A percentile compares a stretch with the other conserved stretches of the same genome.
These are phyloP conservation scores for Gadus macrocephalus DNA, from an alignment of 2,113 vertebrate species.

Conservation along the genomic window DNA sequence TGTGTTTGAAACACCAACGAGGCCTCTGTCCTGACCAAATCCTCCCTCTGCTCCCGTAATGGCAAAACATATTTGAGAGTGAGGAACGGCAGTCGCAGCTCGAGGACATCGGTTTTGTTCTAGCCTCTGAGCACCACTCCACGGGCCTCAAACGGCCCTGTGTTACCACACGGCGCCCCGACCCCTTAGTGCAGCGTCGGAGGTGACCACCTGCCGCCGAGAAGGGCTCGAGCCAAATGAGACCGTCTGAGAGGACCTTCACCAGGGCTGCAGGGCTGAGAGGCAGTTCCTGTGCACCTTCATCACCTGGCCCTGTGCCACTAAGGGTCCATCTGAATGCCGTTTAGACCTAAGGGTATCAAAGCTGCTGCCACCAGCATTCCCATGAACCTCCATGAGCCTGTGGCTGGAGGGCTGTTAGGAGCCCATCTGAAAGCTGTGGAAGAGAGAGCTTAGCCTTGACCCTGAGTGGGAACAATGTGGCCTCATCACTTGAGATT, in stretches of 20 bases:
- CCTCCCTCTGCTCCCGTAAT: background rate
- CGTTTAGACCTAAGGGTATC: background rate
- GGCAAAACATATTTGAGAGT: background rate
- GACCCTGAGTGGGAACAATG: background rate
- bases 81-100: background rate
- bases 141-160: background rate
- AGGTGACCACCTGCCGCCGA: background rate
- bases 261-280: background rate
- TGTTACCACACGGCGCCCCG: background rate
- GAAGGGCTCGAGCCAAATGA: background rate
- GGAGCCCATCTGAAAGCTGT: background rate
- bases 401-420: background rate
- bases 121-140: background rate
- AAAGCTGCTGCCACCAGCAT: background rate
- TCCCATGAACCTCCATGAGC: background rate
- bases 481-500: background rate
- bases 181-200: background rate
- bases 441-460: background rate
- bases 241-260: background rate
- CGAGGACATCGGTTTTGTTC: background rate
- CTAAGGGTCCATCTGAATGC: background rate
- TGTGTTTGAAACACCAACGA: background rate
- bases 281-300: background rate
- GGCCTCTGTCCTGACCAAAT: background rate
- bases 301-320: background rate